Evolutionary conservation across 2,888 invertebrate species (phyloP), one percentile per base, ranked within the genome.

Genomic region (Folsomia candida): DNA sequence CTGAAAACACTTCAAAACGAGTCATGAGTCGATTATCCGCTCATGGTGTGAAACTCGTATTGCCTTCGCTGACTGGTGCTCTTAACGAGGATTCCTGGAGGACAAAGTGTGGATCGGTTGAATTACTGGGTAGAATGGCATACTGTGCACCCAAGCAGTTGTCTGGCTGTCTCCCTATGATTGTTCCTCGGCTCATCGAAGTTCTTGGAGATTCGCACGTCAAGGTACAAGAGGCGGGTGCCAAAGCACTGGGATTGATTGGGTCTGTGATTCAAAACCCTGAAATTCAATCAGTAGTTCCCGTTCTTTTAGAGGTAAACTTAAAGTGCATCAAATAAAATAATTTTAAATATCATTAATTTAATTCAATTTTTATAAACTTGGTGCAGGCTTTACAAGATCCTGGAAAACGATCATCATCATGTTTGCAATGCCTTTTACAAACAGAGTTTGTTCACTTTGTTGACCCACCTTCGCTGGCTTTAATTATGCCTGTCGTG

Each of bases 401-500:
- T 86, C 99, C 99, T 1, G 93, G 96, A 0, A 91, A 92, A 83
- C 95, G 94, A 83, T 99, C 98, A 0, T 93, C 94, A 0, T 88
- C 88, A 0, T 97, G 96, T 81, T 87, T 99, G n/a, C 93, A 95
- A 82, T 94, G 93, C 0, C 86, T 98, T 27, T 84, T 95, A n/a
- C 93, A 94, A 84, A 95, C 94, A 0, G 92, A 97, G 84, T 99
- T 99, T 85, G 96, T 99, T 58, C 99, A 99, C 85, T 97, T 98
- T 85, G 97, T 99, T 81, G 99, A 99, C 84, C 96, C 99, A 1
- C 97, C 99, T 0, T 98, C 98, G 0, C 87, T 99, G 25, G 98
- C 99, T 71, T 87, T 99, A 67, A 97, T 99, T 81, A 99, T 99
- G 98, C 99, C 99, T 0, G 97, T 99, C 2, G 96, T 99, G 28